A percentile compares a stretch with the other conserved stretches of the same genome.
These are phyloP conservation scores for Pristiophorus japonicus DNA, from an alignment of 2,113 vertebrate species.

Conservation along the genomic window DNA sequence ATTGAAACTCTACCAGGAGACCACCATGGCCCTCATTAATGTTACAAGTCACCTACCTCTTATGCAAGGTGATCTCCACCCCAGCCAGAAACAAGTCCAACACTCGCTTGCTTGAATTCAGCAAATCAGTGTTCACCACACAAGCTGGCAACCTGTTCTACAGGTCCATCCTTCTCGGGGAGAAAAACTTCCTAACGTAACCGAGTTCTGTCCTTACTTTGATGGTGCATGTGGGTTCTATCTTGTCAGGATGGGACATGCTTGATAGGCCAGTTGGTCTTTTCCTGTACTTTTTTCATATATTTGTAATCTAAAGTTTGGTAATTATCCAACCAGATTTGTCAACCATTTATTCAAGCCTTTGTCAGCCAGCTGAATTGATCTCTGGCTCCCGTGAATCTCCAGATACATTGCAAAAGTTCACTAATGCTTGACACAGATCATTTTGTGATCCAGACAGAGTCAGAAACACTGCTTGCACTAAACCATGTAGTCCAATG, in stretches of 20 bases:
- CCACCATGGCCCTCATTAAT: not conserved
- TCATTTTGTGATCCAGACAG: not conserved
- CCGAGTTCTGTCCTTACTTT: not conserved
- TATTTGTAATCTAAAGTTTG: not conserved
- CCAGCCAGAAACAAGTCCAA: not conserved
- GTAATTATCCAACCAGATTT: not conserved
- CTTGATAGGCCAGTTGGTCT: not conserved
- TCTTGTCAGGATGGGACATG: not conserved
- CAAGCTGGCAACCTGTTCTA: not conserved
- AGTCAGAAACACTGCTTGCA: not conserved
- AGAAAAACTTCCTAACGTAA: not conserved
- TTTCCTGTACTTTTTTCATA: not conserved
- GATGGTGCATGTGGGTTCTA: not conserved
- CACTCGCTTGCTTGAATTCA: not conserved
- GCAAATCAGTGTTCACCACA: not conserved
- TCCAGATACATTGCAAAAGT: too few species aligned
- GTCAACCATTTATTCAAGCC: not conserved
- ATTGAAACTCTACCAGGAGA: not conserved
- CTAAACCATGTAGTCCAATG: not conserved
- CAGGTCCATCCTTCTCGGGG: not conserved
- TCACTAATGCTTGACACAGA: not conserved
- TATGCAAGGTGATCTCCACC: not conserved
- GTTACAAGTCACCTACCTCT: not conserved
- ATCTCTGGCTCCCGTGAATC: not conserved
- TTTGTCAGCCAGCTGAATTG: not conserved